Percentiles rank a stretch among this genome's conserved stretches.
Evolutionary conservation across 1,140 invertebrate genomes (phyloP).

Genomic region (Acromyrmex echinatior): DNA sequence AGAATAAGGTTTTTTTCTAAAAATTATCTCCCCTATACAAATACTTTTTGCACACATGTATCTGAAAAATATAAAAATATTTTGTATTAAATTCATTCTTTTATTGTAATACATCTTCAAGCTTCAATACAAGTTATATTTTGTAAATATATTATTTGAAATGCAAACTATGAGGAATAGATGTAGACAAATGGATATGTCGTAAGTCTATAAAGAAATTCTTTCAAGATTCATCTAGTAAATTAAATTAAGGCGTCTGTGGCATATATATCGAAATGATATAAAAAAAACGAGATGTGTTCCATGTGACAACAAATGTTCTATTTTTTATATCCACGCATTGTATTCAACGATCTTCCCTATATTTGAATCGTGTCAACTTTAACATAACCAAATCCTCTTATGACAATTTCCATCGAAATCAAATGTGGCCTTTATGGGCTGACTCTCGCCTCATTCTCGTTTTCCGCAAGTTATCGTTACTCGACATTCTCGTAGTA

Average conservation of each 20-base stretch:
- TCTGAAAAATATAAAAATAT: background rate
- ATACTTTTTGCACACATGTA: no score
- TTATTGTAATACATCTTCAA: background rate
- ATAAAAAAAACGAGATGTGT: constrained; percentile 1
- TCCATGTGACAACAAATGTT: background rate
- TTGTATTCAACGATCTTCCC: background rate
- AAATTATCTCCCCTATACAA: no score
- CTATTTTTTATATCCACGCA: background rate
- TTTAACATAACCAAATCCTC: constrained; percentile 2
- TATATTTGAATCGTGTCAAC: background rate
- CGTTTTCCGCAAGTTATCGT: constrained; percentile 50
- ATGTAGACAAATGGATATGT: background rate
- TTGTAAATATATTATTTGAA: background rate
- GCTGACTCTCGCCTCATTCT: constrained; percentile 9
- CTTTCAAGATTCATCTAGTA: background rate
- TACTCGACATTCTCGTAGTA: constrained; percentile 11
- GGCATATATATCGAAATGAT: background rate
- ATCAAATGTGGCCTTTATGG: constrained; percentile 46
- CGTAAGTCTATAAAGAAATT: background rate
- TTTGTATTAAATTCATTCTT: background rate
- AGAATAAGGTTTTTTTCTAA: no score
- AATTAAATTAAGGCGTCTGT: background rate
- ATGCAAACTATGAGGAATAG: background rate
- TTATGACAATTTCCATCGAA: constrained; percentile 39
- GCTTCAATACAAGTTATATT: background rate